A percentile compares a stretch with the other conserved stretches of the same genome.
phyloP scores from a whole-genome alignment of 1,140 invertebrate genomes.

The Charaxes varanes region DNA sequence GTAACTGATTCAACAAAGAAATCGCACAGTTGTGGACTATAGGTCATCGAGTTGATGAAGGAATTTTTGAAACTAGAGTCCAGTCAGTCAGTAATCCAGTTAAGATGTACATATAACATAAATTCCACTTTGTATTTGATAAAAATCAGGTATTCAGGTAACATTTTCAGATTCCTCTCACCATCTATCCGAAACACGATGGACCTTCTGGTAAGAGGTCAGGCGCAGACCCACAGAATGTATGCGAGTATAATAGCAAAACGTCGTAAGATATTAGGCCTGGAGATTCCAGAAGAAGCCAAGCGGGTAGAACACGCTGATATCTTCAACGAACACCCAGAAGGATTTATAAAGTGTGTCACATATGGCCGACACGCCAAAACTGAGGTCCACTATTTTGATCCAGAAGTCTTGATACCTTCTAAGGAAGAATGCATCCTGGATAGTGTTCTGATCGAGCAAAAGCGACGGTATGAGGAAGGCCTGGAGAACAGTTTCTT shows the following conservation, averaged over 20 bases:
- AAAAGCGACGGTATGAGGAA: constrained; percentile 67
- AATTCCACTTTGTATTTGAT: too few relatives aligned
- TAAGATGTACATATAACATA: too few relatives aligned
- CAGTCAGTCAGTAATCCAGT: too few relatives aligned
- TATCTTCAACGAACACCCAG: constrained; percentile 46
- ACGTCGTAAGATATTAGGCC: constrained; percentile 57
- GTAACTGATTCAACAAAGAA: too few relatives aligned
- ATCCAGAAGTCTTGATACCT: constrained; percentile 48
- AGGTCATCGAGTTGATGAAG: too few relatives aligned
- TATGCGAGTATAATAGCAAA: constrained; percentile 81
- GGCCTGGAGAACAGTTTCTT: constrained; percentile 64
- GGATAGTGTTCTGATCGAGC: constrained; percentile 81
- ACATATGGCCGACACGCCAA: constrained; percentile 54
- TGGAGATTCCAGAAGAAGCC: constrained; percentile 40
- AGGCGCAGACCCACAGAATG: constrained; percentile 81
- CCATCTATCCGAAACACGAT: constrained; percentile 52
- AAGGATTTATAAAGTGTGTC: constrained; percentile 54
- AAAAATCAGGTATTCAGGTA: too few relatives aligned
- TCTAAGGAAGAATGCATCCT: constrained; percentile 77
- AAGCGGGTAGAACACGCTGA: constrained; percentile 37
- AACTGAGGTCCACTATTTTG: constrained; percentile 54
- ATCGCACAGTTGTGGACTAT: too few relatives aligned
- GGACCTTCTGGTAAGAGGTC: constrained; percentile 75
- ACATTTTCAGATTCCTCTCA: constrained; percentile 57
- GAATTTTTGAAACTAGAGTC: too few relatives aligned